phyloP scores from a whole-genome alignment of 1,140 invertebrate genomes.

The Pristionchus pacificus region DNA sequence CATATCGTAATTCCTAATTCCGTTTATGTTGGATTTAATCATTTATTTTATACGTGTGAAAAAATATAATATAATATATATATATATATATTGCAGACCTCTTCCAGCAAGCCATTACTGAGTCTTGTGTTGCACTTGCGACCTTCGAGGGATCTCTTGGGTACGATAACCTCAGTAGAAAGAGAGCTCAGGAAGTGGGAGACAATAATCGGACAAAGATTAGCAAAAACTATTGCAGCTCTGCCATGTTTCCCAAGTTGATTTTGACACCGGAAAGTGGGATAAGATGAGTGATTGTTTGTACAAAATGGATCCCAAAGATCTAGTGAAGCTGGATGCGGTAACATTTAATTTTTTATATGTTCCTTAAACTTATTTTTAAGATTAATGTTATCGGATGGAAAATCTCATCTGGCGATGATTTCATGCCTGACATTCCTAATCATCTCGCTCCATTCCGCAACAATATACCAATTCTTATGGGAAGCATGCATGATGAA shows the following conservation, averaged over 20 bases:
- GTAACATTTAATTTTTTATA: too few species aligned
- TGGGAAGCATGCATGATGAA: slow-evolving; percentile 19
- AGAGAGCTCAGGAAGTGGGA: neutral
- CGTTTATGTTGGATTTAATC: too few species aligned
- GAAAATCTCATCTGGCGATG: slow-evolving; percentile 5
- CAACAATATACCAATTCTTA: slow-evolving; percentile 5
- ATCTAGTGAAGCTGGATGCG: too few species aligned
- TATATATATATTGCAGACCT: slow-evolving; percentile 19
- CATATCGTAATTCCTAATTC: too few species aligned
- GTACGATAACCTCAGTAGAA: slow-evolving; percentile 1
- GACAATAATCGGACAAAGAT: too few species aligned
- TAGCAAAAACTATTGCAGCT: too few species aligned
- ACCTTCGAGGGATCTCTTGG: slow-evolving; percentile 20
- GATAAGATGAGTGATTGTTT: slow-evolving; percentile 1
- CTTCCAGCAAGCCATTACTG: slow-evolving; percentile 14
- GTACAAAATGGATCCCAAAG: too few species aligned
- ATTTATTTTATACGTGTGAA: too few species aligned
- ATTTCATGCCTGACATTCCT: slow-evolving; percentile 18
- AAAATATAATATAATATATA: too few species aligned
- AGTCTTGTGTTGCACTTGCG: slow-evolving; percentile 5
- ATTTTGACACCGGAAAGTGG: neutral
- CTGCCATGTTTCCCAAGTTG: neutral
- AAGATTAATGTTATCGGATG: slow-evolving; percentile 12
- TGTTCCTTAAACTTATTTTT: too few species aligned
- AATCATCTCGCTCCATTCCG: neutral